Percentiles rank a stretch among this genome's conserved stretches.
phyloP scores from a whole-genome alignment of 30 jellyfish, hydroid and myxozoan species.

The Sanderia malayensis region DNA sequence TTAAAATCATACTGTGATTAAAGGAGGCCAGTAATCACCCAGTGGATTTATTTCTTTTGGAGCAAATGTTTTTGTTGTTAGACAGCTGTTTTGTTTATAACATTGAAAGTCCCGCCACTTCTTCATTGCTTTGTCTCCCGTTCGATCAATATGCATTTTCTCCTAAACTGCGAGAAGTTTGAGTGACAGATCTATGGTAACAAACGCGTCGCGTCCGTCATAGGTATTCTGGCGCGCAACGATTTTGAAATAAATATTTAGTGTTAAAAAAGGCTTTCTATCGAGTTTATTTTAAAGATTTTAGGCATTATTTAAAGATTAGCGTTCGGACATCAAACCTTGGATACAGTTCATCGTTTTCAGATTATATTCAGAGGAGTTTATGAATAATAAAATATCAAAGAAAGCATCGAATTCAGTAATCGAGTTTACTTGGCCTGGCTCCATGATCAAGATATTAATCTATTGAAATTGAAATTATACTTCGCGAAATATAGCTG shows the following conservation, averaged over 20 bases:
- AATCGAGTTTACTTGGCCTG: neutral
- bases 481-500: too few relatives aligned
- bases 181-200: slow-evolving; percentile 91
- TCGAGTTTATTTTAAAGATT: slow-evolving; percentile 49
- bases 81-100: slow-evolving; percentile 68
- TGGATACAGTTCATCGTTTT: neutral
- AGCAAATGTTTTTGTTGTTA: too few relatives aligned
- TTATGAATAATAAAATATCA: neutral
- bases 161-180: slow-evolving; percentile 53
- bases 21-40: too few relatives aligned
- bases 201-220: slow-evolving; percentile 99
- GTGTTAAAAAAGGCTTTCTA: slow-evolving; percentile 38
- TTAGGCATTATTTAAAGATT: neutral
- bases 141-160: slow-evolving; percentile 73
- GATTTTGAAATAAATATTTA: slow-evolving; percentile 68
- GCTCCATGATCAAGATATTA: slow-evolving; percentile 7
- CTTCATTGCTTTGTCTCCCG: slow-evolving; percentile 58
- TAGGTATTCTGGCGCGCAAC: slow-evolving; percentile 87
- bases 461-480: too few relatives aligned
- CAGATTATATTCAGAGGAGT: neutral
- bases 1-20: too few relatives aligned
- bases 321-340: neutral
- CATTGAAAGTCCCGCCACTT: slow-evolving; percentile 82
- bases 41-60: too few relatives aligned
- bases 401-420: neutral